Evolutionary conservation across 2,888 invertebrate genomes (phyloP).

Genomic region (Boloria euphrosyne): DNA sequence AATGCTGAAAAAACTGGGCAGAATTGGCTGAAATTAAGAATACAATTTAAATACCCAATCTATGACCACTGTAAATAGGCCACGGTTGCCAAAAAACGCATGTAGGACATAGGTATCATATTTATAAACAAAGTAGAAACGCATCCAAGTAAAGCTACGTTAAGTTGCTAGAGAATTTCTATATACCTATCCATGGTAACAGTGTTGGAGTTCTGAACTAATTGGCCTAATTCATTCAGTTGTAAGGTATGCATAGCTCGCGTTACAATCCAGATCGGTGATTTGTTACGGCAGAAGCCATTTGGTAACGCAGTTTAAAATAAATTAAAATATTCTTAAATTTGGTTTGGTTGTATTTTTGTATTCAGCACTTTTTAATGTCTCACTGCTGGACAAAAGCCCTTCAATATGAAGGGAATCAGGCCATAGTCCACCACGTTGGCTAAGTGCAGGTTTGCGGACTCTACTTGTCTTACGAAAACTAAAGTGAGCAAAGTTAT

Average conservation of each 20-base stretch:
- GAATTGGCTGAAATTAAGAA: no score
- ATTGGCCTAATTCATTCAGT: conserved; percentile 32
- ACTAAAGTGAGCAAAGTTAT: neutral
- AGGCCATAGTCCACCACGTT: no score
- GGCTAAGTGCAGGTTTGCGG: no score
- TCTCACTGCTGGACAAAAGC: no score
- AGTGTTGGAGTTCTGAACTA: conserved; percentile 15
- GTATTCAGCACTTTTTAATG: no score
- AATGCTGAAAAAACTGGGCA: no score
- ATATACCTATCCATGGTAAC: neutral
- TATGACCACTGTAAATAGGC: no score
- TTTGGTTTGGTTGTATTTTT: neutral
- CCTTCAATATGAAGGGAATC: no score
- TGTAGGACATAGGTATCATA: neutral
- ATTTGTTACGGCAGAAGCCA: conserved; percentile 51
- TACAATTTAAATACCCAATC: no score
- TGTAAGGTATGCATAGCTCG: conserved; percentile 48
- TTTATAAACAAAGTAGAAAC: neutral
- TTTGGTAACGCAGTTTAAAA: conserved; percentile 37
- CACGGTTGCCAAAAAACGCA: neutral
- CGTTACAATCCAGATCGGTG: conserved; percentile 55
- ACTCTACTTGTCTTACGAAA: no score
- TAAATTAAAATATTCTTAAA: neutral
- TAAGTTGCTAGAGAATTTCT: neutral
- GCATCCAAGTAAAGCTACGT: neutral